Evolutionary conservation across 35 echinoderm and acorn worm species (phyloP), one percentile per base, ranked within the genome.

Genomic region (Lytechinus variegatus): DNA sequence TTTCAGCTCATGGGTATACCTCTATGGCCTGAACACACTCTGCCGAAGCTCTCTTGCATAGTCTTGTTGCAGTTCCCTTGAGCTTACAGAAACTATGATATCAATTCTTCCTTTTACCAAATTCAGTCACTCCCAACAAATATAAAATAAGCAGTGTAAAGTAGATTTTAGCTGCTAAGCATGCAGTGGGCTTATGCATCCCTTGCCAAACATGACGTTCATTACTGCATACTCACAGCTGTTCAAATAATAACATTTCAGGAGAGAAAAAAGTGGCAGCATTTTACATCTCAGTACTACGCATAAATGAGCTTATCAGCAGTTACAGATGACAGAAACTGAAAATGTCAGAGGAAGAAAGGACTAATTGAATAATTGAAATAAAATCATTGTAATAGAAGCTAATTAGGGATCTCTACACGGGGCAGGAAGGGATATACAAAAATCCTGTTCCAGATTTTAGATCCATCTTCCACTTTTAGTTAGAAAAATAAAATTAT

Each of bases 321-420:
- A 44, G 88, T 33, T 90, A 12, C 16, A 8, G 16, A 52, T 90
- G 88, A 28, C 28, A 90, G 29, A 21, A 90, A 44, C 88, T 90
- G 12, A 90, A 44, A 90, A 90, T 90, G 88, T 90, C 88, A 90
- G 88, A 90, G 88, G 88, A 14, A 90, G 24, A 54, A 54, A 21
- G 88, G 24, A 90, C 88, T 52, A 54, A 90, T 44, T 54, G 9
- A 90, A 52, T 90, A 90, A 90, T 90, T 90, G 88, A 90, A 90
- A 90, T 90, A 28, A 90, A 90, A 90, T 90, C 52, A 90, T 79
- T 24, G 16, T 79, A 79, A 79, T 79, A 24, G 66, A 79, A 79
- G 19, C 19, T 24, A 79, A 79, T 79, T 24, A 79, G 66, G 66
- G n/a, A 27, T 79, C 66, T 24, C 66, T 79, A 24, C 66, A n/a